Evolutionary conservation across 2,888 invertebrate genomes (phyloP).

Genomic region (Sphaeridia pumilis): DNA sequence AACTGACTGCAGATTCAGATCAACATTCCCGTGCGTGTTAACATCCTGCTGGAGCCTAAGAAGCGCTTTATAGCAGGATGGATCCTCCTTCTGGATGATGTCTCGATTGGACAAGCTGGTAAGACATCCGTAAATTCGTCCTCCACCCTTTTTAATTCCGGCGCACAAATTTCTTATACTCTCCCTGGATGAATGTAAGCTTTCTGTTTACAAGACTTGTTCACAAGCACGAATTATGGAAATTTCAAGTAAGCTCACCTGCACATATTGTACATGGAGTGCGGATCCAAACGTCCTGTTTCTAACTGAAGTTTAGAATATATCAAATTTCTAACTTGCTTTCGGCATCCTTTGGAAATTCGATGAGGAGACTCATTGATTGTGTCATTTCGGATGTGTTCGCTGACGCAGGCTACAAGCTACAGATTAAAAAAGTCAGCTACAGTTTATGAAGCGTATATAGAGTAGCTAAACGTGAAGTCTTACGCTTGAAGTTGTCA

Average conservation of each 20-base stretch:
- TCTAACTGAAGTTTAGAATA: conserved; percentile 70
- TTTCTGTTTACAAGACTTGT: conserved; percentile 2
- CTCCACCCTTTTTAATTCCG: conserved; percentile 61
- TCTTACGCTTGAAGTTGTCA: conserved; percentile 39
- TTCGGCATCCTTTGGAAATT: conserved; percentile 76
- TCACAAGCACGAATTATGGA: background rate
- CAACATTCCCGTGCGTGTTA: conserved; percentile 61
- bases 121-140: conserved; percentile 78
- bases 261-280: conserved; percentile 38
- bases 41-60: conserved; percentile 75
- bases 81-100: conserved; percentile 30
- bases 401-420: conserved; percentile 76
- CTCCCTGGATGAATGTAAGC: conserved; percentile 61
- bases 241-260: conserved; percentile 18
- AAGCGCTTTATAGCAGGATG: conserved; percentile 62
- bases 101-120: conserved; percentile 12
- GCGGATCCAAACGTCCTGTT: conserved; percentile 70
- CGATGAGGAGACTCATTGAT: conserved; percentile 61
- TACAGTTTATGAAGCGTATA: background rate
- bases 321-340: conserved; percentile 79
- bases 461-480: conserved; percentile 9
- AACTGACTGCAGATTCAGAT: conserved; percentile 68
- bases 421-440: conserved; percentile 40
- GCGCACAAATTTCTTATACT: conserved; percentile 69
- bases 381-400: conserved; percentile 79